These are phyloP conservation scores for Phthorimaea operculella DNA, from an alignment of 1,140 invertebrate species.

Conservation along the genomic window DNA sequence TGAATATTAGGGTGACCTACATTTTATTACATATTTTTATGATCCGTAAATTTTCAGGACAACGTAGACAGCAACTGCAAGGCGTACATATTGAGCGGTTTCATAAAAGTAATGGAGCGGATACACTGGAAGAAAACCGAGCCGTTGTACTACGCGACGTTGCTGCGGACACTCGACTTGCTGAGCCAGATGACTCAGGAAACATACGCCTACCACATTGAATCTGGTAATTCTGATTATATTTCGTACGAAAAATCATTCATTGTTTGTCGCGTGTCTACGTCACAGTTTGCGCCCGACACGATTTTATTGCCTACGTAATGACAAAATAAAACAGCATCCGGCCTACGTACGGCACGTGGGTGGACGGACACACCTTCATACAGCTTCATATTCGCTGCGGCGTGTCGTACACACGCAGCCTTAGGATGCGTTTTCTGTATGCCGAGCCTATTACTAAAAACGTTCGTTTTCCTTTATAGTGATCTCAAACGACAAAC, in stretches of 20 bases:
- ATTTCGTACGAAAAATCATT: neutral
- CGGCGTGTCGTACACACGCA: too few species aligned
- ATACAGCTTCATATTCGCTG: too few species aligned
- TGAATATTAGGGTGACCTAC: too few species aligned
- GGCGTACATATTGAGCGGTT: slow-evolving; percentile 53
- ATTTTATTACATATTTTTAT: too few species aligned
- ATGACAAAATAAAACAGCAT: too few species aligned
- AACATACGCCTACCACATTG: slow-evolving; percentile 83
- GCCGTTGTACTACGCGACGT: slow-evolving; percentile 45
- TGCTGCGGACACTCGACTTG: slow-evolving; percentile 75
- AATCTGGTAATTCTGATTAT: slow-evolving; percentile 71
- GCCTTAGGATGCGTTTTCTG: too few species aligned
- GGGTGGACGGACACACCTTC: too few species aligned
- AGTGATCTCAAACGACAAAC: slow-evolving; percentile 93
- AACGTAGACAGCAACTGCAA: slow-evolving; percentile 74
- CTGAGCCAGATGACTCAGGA: slow-evolving; percentile 81
- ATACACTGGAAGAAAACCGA: slow-evolving; percentile 60
- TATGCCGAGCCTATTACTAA: too few species aligned
- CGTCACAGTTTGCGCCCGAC: too few species aligned
- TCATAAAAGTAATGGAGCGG: slow-evolving; percentile 58
- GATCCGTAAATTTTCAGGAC: slow-evolving; percentile 68
- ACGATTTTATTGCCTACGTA: too few species aligned
- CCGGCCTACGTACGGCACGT: too few species aligned
- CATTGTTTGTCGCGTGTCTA: too few species aligned
- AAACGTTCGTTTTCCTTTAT: slow-evolving; percentile 36